Conservation (phyloP, 2,797 vertebrate genomes). For the Epinephelus coioides region DNA sequence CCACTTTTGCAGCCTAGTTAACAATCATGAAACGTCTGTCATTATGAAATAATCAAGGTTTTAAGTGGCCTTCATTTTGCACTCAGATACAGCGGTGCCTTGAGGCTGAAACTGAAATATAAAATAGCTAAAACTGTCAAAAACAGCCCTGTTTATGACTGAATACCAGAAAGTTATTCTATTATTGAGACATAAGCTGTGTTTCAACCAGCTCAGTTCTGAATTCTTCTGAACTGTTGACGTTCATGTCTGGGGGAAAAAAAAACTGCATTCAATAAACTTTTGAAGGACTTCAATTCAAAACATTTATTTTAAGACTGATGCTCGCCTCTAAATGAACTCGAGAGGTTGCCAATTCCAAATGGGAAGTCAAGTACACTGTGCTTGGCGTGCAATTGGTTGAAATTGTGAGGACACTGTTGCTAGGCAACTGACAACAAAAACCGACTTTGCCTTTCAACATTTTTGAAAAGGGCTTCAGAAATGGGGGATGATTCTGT, state of each 20-base stretch:
- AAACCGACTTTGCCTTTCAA: not conserved
- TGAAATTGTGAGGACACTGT: constrained; percentile 9
- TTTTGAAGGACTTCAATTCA: not conserved
- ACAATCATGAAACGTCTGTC: not conserved
- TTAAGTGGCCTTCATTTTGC: not conserved
- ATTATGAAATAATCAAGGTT: not conserved
- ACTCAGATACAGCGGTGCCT: not conserved
- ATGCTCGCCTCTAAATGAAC: not conserved
- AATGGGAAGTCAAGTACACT: not conserved
- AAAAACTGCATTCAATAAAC: not conserved
- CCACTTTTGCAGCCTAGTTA: not conserved
- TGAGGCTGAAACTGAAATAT: not conserved
- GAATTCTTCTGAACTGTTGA: too few relatives aligned
- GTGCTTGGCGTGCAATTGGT: not conserved
- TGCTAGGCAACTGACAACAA: constrained; percentile 37
- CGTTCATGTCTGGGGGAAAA: too few relatives aligned
- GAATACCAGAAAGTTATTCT: not conserved
- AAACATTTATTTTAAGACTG: not conserved
- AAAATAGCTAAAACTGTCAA: not conserved
- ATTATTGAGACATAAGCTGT: not conserved
- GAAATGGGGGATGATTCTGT: not conserved
- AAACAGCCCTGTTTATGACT: not conserved
- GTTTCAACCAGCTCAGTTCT: not conserved
- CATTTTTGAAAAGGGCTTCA: not conserved
- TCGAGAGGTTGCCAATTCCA: not conserved